Base-by-base conservation (phyloP, 2,797 vertebrate species). In the Leucoraja ocellata region DNA sequence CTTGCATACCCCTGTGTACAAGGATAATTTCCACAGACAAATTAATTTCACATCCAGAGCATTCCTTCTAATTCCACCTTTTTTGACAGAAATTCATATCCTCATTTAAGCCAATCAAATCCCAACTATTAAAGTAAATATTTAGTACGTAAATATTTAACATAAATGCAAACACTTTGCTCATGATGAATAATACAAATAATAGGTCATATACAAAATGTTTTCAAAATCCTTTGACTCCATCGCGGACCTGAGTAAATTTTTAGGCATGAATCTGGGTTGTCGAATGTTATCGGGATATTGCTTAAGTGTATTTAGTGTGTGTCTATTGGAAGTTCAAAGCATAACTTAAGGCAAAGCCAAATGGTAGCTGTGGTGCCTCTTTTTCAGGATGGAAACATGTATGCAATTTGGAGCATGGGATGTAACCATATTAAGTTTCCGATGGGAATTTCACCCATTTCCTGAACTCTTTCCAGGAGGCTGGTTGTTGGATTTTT, bases 391-490 rank as follows among this genome's bases (percentile, higher is more conserved):
- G n/a, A 68, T 71, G n/a, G 61, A 91, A 91, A 91, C 23, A 73
- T 91, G 32, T 58, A 39, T 91, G 88, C 32, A 68, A 91, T 39
- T 91, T 91, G 65, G 65, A 91, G 8, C 16, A 25, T 65, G 71
- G 36, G 32, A 91, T 91, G 63, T 9, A 91, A 36, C 61, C 88
- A 23, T 68, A 91, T 91, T 25, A 91, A 71, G 16, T 91, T 91
- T 91, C 32, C 39, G 36, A 91, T 71, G 88, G 88, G 65, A 39
- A 39, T 71, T 91, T 91, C n/a, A 71, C 68, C 88, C 6, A 71
- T 32, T 63, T 71, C 9, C 65, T 71, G 63, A 32, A 91, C 32
- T 73, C 65, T 36, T 91, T 71, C 65, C 32, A 91, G 36, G 61
- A 71, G 63, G 18, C 14, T 68, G 32, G 28, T 61, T 90, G 63